Evolutionary conservation across 2,113 vertebrate genomes (phyloP).

Genomic region (Parus major): DNA sequence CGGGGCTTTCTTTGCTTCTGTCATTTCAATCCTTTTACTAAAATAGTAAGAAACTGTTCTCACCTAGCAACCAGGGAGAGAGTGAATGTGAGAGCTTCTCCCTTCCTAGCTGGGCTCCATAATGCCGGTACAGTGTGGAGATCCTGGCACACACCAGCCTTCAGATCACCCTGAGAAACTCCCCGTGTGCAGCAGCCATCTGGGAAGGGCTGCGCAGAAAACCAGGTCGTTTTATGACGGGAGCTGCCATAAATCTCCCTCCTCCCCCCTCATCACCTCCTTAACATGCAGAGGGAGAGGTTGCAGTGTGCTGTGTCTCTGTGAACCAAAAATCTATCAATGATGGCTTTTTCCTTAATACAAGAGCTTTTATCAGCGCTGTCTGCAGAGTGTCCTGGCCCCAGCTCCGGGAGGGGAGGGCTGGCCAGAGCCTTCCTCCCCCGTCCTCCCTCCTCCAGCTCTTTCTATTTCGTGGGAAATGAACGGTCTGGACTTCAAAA

Average conservation of each 20-base stretch:
- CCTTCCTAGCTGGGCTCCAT: constrained; percentile 23
- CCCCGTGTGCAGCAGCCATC: constrained; percentile 24
- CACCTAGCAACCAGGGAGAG: constrained; percentile 60
- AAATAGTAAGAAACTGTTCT: constrained; percentile 51
- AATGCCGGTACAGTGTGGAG: constrained; percentile 12
- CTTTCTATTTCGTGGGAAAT: background rate
- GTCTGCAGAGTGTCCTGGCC: constrained; percentile 28
- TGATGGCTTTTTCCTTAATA: constrained; percentile 40
- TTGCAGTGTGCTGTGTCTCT: constrained; percentile 30
- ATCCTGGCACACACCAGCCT: constrained; percentile 12
- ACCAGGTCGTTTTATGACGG: constrained; percentile 8
- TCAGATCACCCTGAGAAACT: constrained; percentile 47
- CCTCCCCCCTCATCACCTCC: constrained; percentile 17
- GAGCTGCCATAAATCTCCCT: constrained; percentile 47
- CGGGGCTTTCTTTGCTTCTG: background rate
- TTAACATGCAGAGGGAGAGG: constrained; percentile 54
- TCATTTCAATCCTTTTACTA: constrained; percentile 11
- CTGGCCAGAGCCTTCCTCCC: background rate
- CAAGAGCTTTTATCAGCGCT: constrained; percentile 35
- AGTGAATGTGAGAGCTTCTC: constrained; percentile 26
- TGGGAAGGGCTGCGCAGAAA: constrained; percentile 38
- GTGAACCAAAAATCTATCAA: constrained; percentile 46
- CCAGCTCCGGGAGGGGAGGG: background rate
- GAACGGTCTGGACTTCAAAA: background rate
- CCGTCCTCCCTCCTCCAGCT: background rate